Evolutionary conservation across 2,797 vertebrate genomes (phyloP).

Genomic region (Sebastes hubbsi): DNA sequence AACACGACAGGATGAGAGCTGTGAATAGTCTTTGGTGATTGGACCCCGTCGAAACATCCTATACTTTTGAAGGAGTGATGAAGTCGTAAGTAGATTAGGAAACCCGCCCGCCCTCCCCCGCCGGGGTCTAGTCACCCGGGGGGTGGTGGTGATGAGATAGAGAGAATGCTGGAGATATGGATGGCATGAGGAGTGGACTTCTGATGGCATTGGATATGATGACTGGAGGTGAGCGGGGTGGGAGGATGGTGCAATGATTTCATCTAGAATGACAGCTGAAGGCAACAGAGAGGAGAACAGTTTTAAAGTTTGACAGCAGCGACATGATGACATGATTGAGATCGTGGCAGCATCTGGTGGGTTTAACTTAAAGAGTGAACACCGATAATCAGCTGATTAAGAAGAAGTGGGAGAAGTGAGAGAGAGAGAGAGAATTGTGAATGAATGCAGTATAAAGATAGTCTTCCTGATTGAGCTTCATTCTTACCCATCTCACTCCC

Average conservation of each 20-base stretch:
- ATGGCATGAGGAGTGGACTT: not conserved
- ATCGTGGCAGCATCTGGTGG: not conserved
- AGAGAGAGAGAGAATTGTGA: not conserved
- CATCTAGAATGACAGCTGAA: not conserved
- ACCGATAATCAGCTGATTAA: not conserved
- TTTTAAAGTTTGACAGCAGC: not conserved
- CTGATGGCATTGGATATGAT: not conserved
- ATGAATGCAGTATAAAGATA: not conserved
- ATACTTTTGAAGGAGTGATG: not conserved
- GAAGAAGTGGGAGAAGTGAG: not conserved
- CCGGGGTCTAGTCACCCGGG: not conserved
- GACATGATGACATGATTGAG: not conserved
- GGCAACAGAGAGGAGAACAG: not conserved
- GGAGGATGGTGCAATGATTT: not conserved
- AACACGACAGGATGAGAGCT: not conserved
- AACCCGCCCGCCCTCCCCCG: not conserved
- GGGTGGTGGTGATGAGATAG: not conserved
- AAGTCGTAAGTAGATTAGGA: not conserved
- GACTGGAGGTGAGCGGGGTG: not conserved
- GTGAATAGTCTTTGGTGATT: not conserved
- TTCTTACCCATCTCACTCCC: too few species aligned
- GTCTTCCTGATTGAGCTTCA: not conserved
- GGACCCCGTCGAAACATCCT: not conserved
- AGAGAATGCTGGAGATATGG: not conserved
- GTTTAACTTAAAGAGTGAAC: not conserved